Conservation (phyloP, 2,797 vertebrate genomes). For the Varecia variegata region DNA sequence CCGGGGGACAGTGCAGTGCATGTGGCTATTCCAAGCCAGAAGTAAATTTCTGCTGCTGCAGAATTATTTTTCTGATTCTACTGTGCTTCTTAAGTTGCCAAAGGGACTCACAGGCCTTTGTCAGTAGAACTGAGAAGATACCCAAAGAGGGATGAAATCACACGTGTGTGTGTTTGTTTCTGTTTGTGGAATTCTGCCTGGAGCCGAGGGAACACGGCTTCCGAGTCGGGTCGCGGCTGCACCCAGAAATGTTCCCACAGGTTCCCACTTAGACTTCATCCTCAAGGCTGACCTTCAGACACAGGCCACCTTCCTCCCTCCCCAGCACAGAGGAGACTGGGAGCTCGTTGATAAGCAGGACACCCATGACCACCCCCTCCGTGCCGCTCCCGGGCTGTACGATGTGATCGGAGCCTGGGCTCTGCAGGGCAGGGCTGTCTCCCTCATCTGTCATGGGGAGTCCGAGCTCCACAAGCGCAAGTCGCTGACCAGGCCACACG, state of each 20-base stretch:
- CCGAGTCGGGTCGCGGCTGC: accelerated
- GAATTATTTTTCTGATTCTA: neutral
- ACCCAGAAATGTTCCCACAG: neutral
- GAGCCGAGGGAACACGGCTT: accelerated
- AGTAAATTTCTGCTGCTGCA: neutral
- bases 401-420: accelerated
- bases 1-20: accelerated
- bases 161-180: neutral
- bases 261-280: neutral
- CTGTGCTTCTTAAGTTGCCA: neutral
- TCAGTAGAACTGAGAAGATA: neutral
- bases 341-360: neutral
- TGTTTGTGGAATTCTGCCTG: neutral
- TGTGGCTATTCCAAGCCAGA: neutral
- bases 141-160: neutral
- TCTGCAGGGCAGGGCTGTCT: accelerated
- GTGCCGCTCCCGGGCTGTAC: accelerated
- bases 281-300: neutral
- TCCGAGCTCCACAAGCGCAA: neutral
- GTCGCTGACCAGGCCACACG: neutral
- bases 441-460: neutral
- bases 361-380: no score
- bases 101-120: neutral
- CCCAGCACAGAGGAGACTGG: accelerated
- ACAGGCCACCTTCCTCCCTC: neutral